Evolutionary conservation across 2,113 vertebrate genomes (phyloP).

Genomic region (Onychorhynchus coronatus): DNA sequence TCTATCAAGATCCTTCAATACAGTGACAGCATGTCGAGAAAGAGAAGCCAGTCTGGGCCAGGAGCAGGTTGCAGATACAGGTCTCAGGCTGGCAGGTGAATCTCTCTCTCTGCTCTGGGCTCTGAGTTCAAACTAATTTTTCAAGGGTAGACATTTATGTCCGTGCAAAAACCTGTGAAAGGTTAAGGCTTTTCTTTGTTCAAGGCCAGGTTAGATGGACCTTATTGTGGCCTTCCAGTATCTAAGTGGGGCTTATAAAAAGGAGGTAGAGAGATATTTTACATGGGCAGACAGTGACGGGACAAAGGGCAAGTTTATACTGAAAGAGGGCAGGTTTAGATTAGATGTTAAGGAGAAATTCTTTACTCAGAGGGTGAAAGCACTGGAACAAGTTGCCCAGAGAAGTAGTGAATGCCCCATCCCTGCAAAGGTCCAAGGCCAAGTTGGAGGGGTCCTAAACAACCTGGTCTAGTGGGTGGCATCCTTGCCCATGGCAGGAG

Average conservation of each 20-base stretch:
- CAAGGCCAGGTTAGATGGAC: fast-evolving
- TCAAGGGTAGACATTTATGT: background rate
- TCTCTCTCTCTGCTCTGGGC: background rate
- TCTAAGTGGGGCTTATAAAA: fast-evolving
- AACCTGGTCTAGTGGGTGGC: background rate
- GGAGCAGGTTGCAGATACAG: fast-evolving
- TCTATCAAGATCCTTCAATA: fast-evolving
- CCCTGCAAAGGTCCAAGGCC: no score
- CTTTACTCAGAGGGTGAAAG: background rate
- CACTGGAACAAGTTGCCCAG: background rate
- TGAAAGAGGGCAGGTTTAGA: background rate
- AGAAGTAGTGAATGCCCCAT: background rate
- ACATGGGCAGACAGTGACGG: fast-evolving
- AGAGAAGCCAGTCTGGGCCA: fast-evolving
- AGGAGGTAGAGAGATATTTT: background rate
- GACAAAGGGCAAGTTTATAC: background rate
- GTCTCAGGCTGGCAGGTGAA: fast-evolving
- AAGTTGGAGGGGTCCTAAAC: background rate
- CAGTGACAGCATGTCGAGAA: fast-evolving
- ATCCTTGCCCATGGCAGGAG: no score
- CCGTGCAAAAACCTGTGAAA: background rate
- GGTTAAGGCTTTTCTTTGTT: background rate
- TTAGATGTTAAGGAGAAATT: background rate
- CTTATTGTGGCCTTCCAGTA: background rate
- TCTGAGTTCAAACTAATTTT: background rate